Conservation (phyloP, 2,797 vertebrate genomes). For the Peromyscus attwateri region DNA sequence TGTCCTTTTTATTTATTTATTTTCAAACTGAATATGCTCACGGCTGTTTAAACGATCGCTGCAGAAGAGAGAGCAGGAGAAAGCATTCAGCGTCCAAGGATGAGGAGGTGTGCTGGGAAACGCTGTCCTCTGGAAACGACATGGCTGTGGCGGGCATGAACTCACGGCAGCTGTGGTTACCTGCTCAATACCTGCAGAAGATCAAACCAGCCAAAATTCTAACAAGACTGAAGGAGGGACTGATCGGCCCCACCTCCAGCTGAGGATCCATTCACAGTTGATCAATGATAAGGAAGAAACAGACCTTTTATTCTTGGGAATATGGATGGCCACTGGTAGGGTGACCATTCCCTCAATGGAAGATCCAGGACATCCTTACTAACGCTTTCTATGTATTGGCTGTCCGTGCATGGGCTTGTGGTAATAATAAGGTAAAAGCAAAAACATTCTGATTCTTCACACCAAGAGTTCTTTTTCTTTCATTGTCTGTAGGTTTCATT, state of each 20-base stretch:
- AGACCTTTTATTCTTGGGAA: neutral
- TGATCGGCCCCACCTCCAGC: neutral
- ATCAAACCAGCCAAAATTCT: neutral
- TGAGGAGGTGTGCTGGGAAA: neutral
- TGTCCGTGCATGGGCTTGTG: accelerated
- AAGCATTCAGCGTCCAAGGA: neutral
- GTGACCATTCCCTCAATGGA: neutral
- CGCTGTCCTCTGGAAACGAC: neutral
- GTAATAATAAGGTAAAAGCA: neutral
- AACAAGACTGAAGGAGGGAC: neutral
- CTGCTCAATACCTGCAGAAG: neutral
- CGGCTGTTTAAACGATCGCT: neutral
- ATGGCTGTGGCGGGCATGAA: neutral
- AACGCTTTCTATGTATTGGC: neutral
- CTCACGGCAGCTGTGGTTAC: neutral
- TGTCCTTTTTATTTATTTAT: neutral
- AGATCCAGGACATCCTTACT: neutral
- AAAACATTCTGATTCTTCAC: conserved; percentile 13
- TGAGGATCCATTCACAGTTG: neutral
- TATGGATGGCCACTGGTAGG: too few relatives aligned
- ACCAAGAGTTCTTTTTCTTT: conserved; percentile 1
- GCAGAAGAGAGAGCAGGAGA: neutral
- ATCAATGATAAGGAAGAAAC: too few relatives aligned
- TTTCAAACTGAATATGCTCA: neutral
- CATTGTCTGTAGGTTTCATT: neutral